Percentiles rank a stretch among this genome's conserved stretches.
Conservation (phyloP, 2,113 vertebrate species). For the Morone chrysops region DNA sequence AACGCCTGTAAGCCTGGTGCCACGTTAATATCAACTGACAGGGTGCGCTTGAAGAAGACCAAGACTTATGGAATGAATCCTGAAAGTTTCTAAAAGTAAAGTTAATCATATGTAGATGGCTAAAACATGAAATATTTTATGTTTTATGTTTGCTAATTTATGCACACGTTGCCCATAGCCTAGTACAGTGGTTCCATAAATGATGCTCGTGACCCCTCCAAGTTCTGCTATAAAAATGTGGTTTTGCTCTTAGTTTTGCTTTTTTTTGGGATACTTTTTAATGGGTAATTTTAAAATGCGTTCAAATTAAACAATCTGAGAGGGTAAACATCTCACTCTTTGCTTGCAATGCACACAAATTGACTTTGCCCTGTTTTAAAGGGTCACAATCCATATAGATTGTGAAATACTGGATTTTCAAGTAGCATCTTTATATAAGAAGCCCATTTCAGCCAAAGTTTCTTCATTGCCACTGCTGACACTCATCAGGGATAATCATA, state of each 20-base stretch:
- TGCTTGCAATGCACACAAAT: background rate
- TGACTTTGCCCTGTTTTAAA: background rate
- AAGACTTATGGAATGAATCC: background rate
- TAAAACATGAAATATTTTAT: background rate
- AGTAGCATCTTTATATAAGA: background rate
- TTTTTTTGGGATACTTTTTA: too few species aligned
- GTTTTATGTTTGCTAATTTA: background rate
- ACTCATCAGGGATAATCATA: background rate
- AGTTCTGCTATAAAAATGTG: too few species aligned
- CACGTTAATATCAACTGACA: constrained; percentile 32
- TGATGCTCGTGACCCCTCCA: too few species aligned
- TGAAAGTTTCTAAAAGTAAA: background rate
- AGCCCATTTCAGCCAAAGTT: background rate
- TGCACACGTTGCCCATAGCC: background rate
- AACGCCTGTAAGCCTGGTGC: constrained; percentile 25
- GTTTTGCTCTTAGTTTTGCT: too few species aligned
- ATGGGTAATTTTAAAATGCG: too few species aligned
- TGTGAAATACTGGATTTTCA: background rate
- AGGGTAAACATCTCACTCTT: too few species aligned
- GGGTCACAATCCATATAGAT: background rate
- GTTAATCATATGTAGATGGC: background rate
- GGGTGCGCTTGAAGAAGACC: background rate
- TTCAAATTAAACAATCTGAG: too few species aligned
- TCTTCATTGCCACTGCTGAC: background rate
- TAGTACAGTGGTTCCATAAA: background rate